Evolutionary conservation across 1,140 invertebrate genomes (phyloP).

Genomic region (Acyrthosiphon pisum): DNA sequence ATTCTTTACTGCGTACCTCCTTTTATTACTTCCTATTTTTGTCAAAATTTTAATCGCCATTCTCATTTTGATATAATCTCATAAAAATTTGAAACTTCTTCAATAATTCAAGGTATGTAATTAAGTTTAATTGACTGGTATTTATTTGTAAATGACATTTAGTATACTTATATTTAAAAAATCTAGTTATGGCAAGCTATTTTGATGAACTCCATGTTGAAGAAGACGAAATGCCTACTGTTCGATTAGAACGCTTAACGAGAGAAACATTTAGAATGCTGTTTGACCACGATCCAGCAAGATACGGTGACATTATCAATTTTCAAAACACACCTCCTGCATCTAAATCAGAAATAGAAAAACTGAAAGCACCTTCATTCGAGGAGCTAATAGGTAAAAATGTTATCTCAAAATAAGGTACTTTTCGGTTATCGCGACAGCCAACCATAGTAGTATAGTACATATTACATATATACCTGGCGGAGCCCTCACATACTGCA

Average conservation of each 20-base stretch:
- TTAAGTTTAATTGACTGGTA: background rate
- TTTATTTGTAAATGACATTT: background rate
- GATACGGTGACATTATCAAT: background rate
- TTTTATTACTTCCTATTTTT: background rate
- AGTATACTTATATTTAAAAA: background rate
- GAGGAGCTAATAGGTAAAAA: conserved; percentile 36
- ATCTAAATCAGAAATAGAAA: conserved; percentile 46
- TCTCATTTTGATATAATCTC: background rate
- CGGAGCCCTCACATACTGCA: too few relatives aligned
- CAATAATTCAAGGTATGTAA: background rate
- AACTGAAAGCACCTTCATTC: background rate
- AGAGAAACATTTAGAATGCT: conserved; percentile 21
- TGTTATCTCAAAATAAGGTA: background rate
- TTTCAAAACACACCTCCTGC: conserved; percentile 32
- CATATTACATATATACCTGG: too few relatives aligned
- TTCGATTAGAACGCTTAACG: background rate
- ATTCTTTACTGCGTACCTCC: background rate
- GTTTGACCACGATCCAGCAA: conserved; percentile 28
- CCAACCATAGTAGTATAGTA: too few relatives aligned
- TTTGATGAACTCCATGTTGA: conserved; percentile 48
- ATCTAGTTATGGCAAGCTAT: conserved; percentile 43
- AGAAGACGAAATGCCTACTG: conserved; percentile 12
- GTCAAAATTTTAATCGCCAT: background rate
- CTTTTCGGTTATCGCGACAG: too few relatives aligned
- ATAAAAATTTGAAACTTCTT: background rate